Conservation (phyloP, 2,888 invertebrate species). For the Emmelina monodactyla region DNA sequence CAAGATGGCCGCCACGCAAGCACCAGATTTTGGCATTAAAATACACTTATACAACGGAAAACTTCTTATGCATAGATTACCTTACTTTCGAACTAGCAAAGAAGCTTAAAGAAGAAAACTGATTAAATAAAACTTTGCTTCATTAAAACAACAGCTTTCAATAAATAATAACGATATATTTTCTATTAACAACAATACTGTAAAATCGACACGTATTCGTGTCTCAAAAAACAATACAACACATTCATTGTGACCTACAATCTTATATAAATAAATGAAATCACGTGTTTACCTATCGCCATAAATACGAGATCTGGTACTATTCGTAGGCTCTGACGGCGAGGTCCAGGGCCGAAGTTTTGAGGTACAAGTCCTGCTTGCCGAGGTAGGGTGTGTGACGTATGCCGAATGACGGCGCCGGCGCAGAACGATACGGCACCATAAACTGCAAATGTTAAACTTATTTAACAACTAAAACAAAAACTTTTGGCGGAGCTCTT, state of each 20-base stretch:
- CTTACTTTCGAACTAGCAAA: no score
- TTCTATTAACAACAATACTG: no score
- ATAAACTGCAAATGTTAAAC: slow-evolving; percentile 38
- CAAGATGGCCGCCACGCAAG: not conserved
- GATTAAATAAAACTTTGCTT: no score
- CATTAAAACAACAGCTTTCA: no score
- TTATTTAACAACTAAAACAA: no score
- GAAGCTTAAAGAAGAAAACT: no score
- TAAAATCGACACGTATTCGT: no score
- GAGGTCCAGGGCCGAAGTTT: slow-evolving; percentile 29
- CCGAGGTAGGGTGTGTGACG: slow-evolving; percentile 36
- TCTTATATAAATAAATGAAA: no score
- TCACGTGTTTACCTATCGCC: not conserved
- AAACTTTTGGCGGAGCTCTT: no score
- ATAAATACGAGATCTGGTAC: not conserved
- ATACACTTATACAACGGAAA: not conserved
- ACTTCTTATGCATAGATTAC: slow-evolving; percentile 1
- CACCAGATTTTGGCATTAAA: slow-evolving; percentile 1
- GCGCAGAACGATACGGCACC: slow-evolving; percentile 26
- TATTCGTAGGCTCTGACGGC: slow-evolving; percentile 6
- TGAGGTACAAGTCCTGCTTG: slow-evolving; percentile 24
- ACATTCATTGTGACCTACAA: no score
- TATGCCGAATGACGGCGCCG: slow-evolving; percentile 45
- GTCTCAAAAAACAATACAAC: no score
- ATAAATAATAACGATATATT: no score